These are phyloP conservation scores for Drosophila acutilabella DNA, from an alignment of 2,888 invertebrate genomes.

Conservation along the genomic window DNA sequence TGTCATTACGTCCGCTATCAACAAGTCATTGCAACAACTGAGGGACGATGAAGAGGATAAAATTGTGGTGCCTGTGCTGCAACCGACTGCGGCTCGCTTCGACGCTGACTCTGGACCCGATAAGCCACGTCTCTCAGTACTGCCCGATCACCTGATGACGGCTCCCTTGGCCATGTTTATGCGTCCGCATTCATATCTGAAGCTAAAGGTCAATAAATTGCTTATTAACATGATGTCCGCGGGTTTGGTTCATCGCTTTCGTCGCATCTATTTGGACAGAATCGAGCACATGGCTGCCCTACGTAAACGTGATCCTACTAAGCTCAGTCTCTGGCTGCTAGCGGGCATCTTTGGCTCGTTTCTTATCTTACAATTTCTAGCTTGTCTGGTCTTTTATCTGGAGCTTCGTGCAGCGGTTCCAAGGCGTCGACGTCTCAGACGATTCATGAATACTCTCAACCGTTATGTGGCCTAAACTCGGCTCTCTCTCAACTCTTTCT, in stretches of 20 bases:
- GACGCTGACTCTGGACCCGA: constrained; percentile 55
- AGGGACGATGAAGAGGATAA: constrained; percentile 43
- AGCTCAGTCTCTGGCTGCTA: constrained; percentile 65
- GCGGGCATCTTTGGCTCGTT: constrained; percentile 71
- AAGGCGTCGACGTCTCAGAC: constrained; percentile 22
- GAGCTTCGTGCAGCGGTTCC: constrained; percentile 54
- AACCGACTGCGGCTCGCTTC: constrained; percentile 55
- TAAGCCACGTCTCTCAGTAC: constrained; percentile 33
- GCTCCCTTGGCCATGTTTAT: constrained; percentile 78
- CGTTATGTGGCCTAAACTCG: constrained; percentile 27
- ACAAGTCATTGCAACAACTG: constrained; percentile 9
- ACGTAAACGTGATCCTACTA: constrained; percentile 50
- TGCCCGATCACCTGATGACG: constrained; percentile 64
- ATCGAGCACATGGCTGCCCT: constrained; percentile 22
- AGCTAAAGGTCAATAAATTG: constrained; percentile 57
- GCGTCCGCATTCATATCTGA: constrained; percentile 75
- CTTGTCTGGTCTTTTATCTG: constrained; percentile 67
- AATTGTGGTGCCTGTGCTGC: constrained; percentile 50
- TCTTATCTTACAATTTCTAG: constrained; percentile 48
- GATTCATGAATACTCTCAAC: constrained; percentile 45
- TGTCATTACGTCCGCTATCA: neutral
- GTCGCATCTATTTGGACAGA: constrained; percentile 64
- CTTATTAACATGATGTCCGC: constrained; percentile 72
- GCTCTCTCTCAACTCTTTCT: neutral
- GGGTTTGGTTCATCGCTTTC: constrained; percentile 67